Evolutionary conservation across 2,888 invertebrate genomes (phyloP).

Genomic region (Malthinus seriepunctatus): DNA sequence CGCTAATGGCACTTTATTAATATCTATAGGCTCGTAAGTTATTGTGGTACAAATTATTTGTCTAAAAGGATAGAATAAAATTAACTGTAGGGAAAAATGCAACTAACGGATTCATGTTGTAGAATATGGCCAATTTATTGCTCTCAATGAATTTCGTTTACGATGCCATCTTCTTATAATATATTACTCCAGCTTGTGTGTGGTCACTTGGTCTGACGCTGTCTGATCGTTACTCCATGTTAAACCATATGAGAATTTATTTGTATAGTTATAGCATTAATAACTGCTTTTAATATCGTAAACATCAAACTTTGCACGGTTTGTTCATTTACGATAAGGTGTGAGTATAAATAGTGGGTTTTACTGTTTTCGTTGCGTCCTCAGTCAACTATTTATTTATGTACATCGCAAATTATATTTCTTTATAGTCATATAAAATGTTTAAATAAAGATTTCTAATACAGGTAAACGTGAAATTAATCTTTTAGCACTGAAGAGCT

Average conservation of each 20-base stretch:
- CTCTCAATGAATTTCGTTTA: slow-evolving; percentile 24
- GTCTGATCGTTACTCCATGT: slow-evolving; percentile 24
- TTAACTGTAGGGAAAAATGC: too few species aligned
- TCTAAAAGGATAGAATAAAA: too few species aligned
- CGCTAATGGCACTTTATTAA: too few species aligned
- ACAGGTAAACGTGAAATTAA: slow-evolving; percentile 16
- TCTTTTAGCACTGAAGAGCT: not conserved
- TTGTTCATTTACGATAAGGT: slow-evolving; percentile 29
- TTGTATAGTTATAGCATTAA: slow-evolving; percentile 34
- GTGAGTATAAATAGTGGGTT: slow-evolving; percentile 27
- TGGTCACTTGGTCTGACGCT: slow-evolving; percentile 21
- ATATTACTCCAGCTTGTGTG: slow-evolving; percentile 24
- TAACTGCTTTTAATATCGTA: slow-evolving; percentile 36
- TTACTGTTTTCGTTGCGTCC: slow-evolving; percentile 28
- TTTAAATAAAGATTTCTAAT: slow-evolving; percentile 30
- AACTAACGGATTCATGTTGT: not conserved
- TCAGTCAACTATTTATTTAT: slow-evolving; percentile 12
- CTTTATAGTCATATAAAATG: slow-evolving; percentile 27
- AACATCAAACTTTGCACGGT: slow-evolving; percentile 32
- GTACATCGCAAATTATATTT: slow-evolving; percentile 28
- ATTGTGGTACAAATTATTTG: too few species aligned
- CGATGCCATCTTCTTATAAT: slow-evolving; percentile 26
- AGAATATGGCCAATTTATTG: slow-evolving; percentile 21
- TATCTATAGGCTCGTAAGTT: too few species aligned
- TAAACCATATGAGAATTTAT: slow-evolving; percentile 33